Base-by-base conservation (phyloP, 2,888 invertebrate species). In the Patella depressa region DNA sequence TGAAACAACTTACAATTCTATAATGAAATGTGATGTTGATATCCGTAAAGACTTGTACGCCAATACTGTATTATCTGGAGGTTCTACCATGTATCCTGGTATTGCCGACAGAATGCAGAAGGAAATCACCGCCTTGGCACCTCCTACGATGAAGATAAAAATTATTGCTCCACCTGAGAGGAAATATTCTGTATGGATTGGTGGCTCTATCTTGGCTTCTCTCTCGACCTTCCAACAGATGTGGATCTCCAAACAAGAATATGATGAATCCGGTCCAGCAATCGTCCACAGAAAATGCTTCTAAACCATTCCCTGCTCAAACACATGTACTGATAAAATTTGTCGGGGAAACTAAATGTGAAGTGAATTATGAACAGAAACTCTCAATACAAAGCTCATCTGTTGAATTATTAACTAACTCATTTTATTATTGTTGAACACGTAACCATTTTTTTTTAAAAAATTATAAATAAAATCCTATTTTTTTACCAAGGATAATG, bases 161-260 rank as follows among this genome's bases (percentile, higher is more conserved):
- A 93, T 94, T 90, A 97, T 97, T 93, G 97, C 97, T 88, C 97
- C 97, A 77, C 97, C 97, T 85, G 98, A 98, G 94, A 94, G 98
- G 92, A 98, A 98, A 93, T 98, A 98, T 94, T 97, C 97, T 90
- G 98, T 98, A 87, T 98, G 98, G 98, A 98, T 98, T 94, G 98
- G 98, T 92, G 98, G 98, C 86, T 98, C 98, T 92, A 98, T 98
- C 94, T 94, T 98, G 91, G 97, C 97, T 94, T 96, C 96, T 85
- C 89, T 83, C 87, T 91, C 83, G 85, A 88, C 89, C 80, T 89
- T 89, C 85, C 88, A 88, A 78, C 86, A 88, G 81, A 88, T 88
- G 88, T 89, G 89, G 89, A 88, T 89, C 82, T 85, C 84, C 80
- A 88, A 88, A 77, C 86, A 88, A 71, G 89, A 89, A 79, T 89